phyloP scores from a whole-genome alignment of 2,888 invertebrate species.

The Auanema freiburgensis region DNA sequence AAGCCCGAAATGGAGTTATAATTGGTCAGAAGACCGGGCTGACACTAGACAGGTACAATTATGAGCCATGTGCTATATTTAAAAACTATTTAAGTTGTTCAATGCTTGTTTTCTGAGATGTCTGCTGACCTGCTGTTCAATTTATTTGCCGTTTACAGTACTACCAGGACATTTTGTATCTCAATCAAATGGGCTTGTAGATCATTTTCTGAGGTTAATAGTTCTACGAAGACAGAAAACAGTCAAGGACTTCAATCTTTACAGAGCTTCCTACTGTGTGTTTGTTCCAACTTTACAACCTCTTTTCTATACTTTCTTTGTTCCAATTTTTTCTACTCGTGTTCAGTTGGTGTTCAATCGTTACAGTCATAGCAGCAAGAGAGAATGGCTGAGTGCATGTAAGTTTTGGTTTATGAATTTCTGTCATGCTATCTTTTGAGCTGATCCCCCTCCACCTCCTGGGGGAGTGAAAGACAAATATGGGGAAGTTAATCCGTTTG shows the following conservation, averaged over 20 bases:
- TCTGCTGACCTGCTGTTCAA: constrained; percentile 31
- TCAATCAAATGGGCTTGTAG: not conserved
- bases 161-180: not conserved
- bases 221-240: not conserved
- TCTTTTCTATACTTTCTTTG: constrained; percentile 29
- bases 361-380: constrained; percentile 39
- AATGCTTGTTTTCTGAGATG: constrained; percentile 36
- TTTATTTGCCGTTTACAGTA: constrained; percentile 35
- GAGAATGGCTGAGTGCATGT: constrained; percentile 51
- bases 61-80: not conserved
- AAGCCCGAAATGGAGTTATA: constrained; percentile 44
- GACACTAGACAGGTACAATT: constrained; percentile 28
- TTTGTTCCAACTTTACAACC: constrained; percentile 40
- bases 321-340: constrained; percentile 26
- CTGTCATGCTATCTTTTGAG: constrained; percentile 9
- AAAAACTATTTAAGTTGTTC: constrained; percentile 20
- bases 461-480: constrained; percentile 28
- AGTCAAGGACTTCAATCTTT: not conserved
- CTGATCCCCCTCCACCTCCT: constrained; percentile 30
- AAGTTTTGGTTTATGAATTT: not conserved
- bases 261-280: constrained; percentile 29
- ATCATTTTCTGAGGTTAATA: not conserved
- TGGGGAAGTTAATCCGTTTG: constrained; percentile 40
- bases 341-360: constrained; percentile 39
- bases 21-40: constrained; percentile 39